Evolutionary conservation across 1,140 invertebrate genomes (phyloP), one percentile per base, ranked within the genome.

Genomic region (Neodiprion lecontei): DNA sequence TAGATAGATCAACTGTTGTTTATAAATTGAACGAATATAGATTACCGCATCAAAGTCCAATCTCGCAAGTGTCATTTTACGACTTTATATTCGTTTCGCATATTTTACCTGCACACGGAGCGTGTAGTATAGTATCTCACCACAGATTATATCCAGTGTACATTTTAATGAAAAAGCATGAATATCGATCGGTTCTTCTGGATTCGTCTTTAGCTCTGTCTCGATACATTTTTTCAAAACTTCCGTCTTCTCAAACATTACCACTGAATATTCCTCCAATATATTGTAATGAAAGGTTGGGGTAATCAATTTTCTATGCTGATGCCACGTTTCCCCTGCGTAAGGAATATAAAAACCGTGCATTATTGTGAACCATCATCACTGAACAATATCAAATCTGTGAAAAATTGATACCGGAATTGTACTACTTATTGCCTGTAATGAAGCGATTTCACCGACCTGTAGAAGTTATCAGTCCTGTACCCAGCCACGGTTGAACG

Each of bases 251-350:
- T 93, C 91, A 79, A 94, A 91, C 80, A 97, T 95, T 1, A 95
- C 90, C 83, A 88, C 80, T 78, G 90, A 83, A 90, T 96, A 97
- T 79, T 93, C 91, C 70, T 96, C 92, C 3, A 97, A 86, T 71
- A 97, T 95, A 80, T 93, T 93, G 81, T 96, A 96, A 85, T 97
- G 96, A 83, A 98, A 98, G 0, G 95, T 93, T 9, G 96, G 96
- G 1, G 95, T 95, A 9, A 98, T 87, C 70, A 97, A 90, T 86
- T 95, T 96, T 21, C 96, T 89, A 14, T 95, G 88, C 14, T 88
- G 87, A 68, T 91, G 90, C 96, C 96, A 98, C 83, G 95, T 95
- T 17, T 86, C 78, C 65, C 93, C 93, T 91, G 70, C 48, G 77
- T n/a, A 74, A 40, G 11, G 21, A 4, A 5, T 40, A 40, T 1